phyloP scores from a whole-genome alignment of 1,140 invertebrate species.

The Bacillus rossius region DNA sequence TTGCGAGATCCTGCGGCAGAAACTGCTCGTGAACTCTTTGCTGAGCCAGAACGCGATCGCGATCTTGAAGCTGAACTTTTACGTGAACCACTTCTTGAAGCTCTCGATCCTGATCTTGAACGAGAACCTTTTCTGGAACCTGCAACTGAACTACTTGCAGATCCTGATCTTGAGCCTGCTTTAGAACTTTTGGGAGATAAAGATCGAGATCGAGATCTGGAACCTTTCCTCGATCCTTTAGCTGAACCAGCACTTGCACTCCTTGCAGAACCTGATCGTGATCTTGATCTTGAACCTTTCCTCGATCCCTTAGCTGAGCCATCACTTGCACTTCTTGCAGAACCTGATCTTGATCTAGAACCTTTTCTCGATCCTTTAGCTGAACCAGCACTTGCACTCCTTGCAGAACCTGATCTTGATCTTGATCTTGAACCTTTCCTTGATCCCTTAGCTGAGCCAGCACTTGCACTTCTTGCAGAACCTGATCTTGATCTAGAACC shows the following conservation, averaged over 20 bases:
- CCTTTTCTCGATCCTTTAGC: conserved; percentile 21
- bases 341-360: conserved; percentile 22
- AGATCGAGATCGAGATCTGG: conserved; percentile 35
- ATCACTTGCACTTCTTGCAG: conserved; percentile 28
- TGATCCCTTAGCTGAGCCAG: background rate
- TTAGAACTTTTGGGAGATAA: conserved; percentile 1
- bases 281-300: conserved; percentile 36
- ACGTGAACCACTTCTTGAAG: conserved; percentile 20
- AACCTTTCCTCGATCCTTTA: conserved; percentile 29
- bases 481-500: background rate
- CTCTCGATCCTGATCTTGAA: conserved; percentile 30
- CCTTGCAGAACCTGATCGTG: conserved; percentile 33
- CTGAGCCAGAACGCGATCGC: conserved; percentile 32
- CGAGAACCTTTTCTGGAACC: conserved; percentile 38
- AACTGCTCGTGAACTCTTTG: conserved; percentile 12
- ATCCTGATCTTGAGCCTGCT: conserved; percentile 7
- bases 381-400: conserved; percentile 24
- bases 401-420: conserved; percentile 17
- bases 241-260: conserved; percentile 29
- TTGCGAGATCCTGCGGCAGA: background rate
- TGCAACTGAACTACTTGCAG: conserved; percentile 17
- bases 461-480: background rate
- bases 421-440: conserved; percentile 2
- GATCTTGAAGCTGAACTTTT: background rate
- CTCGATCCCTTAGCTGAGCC: conserved; percentile 36